Conservation (phyloP, 2,797 vertebrate genomes). For the Hyperoplus lanceolatus region DNA sequence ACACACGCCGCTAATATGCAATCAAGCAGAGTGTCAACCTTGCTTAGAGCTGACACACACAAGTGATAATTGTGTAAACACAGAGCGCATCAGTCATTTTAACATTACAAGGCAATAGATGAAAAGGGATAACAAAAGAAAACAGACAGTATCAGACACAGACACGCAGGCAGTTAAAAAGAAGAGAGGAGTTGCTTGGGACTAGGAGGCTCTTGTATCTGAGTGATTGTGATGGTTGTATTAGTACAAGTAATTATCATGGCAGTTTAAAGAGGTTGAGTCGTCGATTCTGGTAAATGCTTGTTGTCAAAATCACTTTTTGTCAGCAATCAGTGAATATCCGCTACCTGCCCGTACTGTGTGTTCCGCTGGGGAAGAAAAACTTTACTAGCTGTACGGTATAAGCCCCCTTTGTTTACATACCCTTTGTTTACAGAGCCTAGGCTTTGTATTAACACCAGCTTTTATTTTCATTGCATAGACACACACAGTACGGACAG, state of each 20-base stretch:
- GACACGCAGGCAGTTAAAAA: not conserved
- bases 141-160: constrained; percentile 15
- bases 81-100: constrained; percentile 51
- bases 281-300: too few relatives aligned
- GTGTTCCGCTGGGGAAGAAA: too few relatives aligned
- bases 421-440: too few relatives aligned
- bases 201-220: not conserved
- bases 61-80: constrained; percentile 70
- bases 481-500: too few relatives aligned
- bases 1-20: constrained; percentile 61
- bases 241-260: constrained; percentile 36
- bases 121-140: constrained; percentile 44
- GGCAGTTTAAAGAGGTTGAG: constrained; percentile 9
- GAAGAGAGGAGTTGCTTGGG: constrained; percentile 17
- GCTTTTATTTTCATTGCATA: too few relatives aligned
- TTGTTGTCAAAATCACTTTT: too few relatives aligned
- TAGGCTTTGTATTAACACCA: too few relatives aligned
- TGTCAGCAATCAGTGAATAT: too few relatives aligned
- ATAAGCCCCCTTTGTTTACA: too few relatives aligned
- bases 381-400: too few relatives aligned
- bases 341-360: too few relatives aligned
- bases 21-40: constrained; percentile 73
- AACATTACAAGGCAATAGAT: constrained; percentile 47
- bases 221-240: constrained; percentile 25
- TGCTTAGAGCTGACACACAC: constrained; percentile 66